A percentile compares a stretch with the other conserved stretches of the same genome.
These are phyloP conservation scores for Clarias gariepinus DNA, from an alignment of 2,113 vertebrate species.

Conservation along the genomic window DNA sequence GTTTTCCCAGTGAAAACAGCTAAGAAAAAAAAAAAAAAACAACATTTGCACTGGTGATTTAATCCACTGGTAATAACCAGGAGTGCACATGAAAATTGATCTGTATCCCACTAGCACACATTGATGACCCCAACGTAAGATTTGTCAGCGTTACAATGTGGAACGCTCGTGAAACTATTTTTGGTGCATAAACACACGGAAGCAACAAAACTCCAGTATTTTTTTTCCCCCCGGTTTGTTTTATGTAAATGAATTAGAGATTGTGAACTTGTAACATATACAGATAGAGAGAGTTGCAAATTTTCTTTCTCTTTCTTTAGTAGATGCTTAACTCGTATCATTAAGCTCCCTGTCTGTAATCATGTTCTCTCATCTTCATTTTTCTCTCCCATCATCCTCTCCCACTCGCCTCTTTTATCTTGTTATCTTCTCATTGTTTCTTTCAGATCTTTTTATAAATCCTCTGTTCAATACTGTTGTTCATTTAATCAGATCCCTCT, in stretches of 20 bases:
- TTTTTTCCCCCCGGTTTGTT: not conserved
- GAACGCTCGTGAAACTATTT: not conserved
- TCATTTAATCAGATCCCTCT: not conserved
- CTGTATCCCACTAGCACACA: not conserved
- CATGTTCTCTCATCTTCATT: not conserved
- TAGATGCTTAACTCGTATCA: not conserved
- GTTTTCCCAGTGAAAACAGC: not conserved
- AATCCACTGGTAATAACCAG: not conserved
- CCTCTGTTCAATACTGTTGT: not conserved
- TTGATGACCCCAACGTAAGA: not conserved
- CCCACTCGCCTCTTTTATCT: conserved; percentile 7
- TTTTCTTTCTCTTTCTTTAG: not conserved
- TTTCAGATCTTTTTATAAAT: conserved; percentile 11
- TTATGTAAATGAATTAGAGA: not conserved
- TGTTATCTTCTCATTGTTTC: not conserved
- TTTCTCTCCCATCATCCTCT: not conserved
- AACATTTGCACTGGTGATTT: not conserved
- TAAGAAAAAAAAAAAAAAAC: not conserved
- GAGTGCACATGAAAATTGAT: not conserved
- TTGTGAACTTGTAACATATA: not conserved
- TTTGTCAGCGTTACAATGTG: not conserved
- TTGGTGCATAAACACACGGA: not conserved
- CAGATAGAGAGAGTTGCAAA: not conserved
- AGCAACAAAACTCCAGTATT: not conserved
- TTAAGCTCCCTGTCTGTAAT: not conserved